phyloP scores from a whole-genome alignment of 1,140 invertebrate species.

The Aphaenogaster ashmeadi region DNA sequence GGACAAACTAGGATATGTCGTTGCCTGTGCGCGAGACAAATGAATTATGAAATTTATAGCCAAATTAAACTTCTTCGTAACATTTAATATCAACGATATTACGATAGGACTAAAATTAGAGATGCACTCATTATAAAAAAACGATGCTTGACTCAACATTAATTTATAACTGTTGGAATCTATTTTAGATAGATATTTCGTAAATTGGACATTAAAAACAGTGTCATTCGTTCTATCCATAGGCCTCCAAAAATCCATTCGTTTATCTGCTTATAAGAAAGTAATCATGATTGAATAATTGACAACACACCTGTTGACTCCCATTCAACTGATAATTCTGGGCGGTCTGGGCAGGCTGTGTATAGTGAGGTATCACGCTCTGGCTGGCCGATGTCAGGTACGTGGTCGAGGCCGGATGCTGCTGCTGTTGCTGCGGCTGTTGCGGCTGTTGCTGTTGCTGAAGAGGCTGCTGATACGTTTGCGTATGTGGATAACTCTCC shows the following conservation, averaged over 20 bases:
- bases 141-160: neutral
- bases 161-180: neutral
- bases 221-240: neutral
- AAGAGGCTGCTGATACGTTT: conserved; percentile 85
- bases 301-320: conserved; percentile 80
- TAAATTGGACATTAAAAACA: neutral
- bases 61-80: neutral
- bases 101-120: conserved; percentile 3
- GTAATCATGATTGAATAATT: conserved; percentile 44
- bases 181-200: conserved; percentile 9
- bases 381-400: conserved; percentile 84
- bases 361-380: conserved; percentile 83
- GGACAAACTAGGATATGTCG: conserved; percentile 84
- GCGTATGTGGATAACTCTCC: conserved; percentile 86
- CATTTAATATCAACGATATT: neutral
- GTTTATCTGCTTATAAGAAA: conserved; percentile 12
- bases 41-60: neutral
- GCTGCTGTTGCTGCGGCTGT: conserved; percentile 76
- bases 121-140: neutral
- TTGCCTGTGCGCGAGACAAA: conserved; percentile 77
- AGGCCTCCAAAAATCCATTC: neutral
- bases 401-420: conserved; percentile 82
- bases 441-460: conserved; percentile 80
- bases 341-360: conserved; percentile 80
- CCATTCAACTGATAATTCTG: conserved; percentile 85